These are phyloP conservation scores for Coenobita brevimanus DNA, from an alignment of 1,140 invertebrate genomes.

Conservation along the genomic window DNA sequence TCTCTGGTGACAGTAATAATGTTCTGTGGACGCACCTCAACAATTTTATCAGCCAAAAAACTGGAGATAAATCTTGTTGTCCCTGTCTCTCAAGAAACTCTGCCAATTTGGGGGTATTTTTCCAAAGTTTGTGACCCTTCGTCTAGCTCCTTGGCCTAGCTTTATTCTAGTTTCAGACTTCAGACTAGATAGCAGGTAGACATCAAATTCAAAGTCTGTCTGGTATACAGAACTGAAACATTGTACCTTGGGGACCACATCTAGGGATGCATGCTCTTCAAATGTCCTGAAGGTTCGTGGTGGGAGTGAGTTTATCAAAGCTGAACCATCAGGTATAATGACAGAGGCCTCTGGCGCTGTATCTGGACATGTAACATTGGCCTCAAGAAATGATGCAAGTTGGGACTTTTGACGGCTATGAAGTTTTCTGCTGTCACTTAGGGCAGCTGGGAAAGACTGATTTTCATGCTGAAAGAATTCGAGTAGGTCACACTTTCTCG, in stretches of 20 bases:
- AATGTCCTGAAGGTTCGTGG: not conserved
- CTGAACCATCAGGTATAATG: slow-evolving; percentile 7
- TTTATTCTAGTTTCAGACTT: slow-evolving; percentile 4
- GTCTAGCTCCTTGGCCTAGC: not conserved
- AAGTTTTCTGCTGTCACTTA: not conserved
- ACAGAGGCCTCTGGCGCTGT: not conserved
- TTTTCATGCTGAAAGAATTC: too few relatives aligned
- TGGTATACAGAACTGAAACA: not conserved
- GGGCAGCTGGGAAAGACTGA: too few relatives aligned
- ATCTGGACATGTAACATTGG: not conserved
- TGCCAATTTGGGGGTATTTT: not conserved
- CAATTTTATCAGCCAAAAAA: not conserved
- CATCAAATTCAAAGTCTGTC: not conserved
- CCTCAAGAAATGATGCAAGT: not conserved
- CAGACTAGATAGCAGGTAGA: not conserved
- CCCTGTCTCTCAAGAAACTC: not conserved
- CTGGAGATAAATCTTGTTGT: not conserved
- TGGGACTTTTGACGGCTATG: slow-evolving; percentile 11
- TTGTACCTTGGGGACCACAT: not conserved
- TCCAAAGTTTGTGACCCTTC: not conserved
- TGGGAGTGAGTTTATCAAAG: not conserved
- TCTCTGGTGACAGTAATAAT: not conserved
- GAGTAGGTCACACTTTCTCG: not conserved
- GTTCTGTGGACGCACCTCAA: not conserved
- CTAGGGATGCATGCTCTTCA: not conserved